Conservation (phyloP, 2,888 invertebrate species). For the Steinernema carpocapsae region DNA sequence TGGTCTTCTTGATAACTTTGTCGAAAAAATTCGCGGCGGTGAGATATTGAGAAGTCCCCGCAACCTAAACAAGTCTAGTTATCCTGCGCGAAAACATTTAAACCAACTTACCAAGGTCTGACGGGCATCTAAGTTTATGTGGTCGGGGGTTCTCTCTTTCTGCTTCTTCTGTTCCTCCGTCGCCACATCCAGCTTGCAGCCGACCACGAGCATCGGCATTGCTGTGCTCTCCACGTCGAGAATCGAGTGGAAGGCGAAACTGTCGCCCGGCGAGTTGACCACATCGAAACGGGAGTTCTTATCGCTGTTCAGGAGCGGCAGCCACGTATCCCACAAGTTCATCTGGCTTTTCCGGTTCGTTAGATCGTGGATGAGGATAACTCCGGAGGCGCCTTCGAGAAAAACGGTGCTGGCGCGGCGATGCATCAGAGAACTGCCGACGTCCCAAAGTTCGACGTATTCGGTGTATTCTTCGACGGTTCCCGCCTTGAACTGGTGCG, state of each 20-base stretch:
- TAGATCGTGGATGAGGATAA: slow-evolving; percentile 93
- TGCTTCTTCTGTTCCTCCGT: neutral
- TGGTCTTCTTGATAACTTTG: slow-evolving; percentile 75
- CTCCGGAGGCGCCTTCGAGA: slow-evolving; percentile 87
- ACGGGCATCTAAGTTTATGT: slow-evolving; percentile 76
- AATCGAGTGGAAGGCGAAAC: neutral
- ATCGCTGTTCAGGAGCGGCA: slow-evolving; percentile 52
- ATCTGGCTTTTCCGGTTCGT: slow-evolving; percentile 91
- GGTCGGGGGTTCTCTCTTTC: too few species aligned
- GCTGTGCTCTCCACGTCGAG: slow-evolving; percentile 68
- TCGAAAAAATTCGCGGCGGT: slow-evolving; percentile 93
- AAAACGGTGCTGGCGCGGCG: slow-evolving; percentile 90
- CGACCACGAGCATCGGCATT: slow-evolving; percentile 90
- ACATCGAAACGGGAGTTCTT: slow-evolving; percentile 34
- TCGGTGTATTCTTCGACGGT: slow-evolving; percentile 60
- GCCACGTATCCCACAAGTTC: slow-evolving; percentile 57
- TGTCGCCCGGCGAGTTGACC: slow-evolving; percentile 35
- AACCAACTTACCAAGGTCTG: slow-evolving; percentile 70
- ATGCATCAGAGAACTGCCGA: slow-evolving; percentile 92
- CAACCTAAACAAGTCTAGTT: slow-evolving; percentile 67
- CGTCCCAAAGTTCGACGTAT: slow-evolving; percentile 89
- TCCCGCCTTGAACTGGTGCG: slow-evolving; percentile 62
- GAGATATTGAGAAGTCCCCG: slow-evolving; percentile 90
- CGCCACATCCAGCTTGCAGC: slow-evolving; percentile 87
- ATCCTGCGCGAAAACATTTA: neutral